Evolutionary conservation across 1,140 invertebrate species (phyloP).

Genomic region (Ceratina japonica): DNA sequence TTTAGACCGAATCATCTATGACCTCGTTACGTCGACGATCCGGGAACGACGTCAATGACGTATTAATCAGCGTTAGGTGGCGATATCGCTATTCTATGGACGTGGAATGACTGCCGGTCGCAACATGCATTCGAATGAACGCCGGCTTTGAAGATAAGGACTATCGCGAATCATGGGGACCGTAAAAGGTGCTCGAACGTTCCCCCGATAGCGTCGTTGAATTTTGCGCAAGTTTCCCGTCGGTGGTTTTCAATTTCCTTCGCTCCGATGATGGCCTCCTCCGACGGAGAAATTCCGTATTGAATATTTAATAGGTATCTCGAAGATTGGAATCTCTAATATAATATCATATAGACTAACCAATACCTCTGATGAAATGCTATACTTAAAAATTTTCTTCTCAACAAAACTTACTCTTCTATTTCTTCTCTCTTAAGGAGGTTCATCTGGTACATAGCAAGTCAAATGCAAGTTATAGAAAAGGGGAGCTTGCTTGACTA

Average conservation of each 20-base stretch:
- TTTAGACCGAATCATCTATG: slow-evolving; percentile 28
- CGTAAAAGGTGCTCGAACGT: slow-evolving; percentile 11
- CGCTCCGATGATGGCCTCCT: background rate
- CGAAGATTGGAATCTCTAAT: background rate
- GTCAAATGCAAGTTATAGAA: too few species aligned
- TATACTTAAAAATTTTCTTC: too few species aligned
- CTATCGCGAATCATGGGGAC: slow-evolving; percentile 12
- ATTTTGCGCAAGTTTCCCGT: background rate
- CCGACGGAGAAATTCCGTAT: background rate
- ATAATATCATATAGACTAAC: background rate
- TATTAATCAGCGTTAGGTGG: slow-evolving; percentile 43
- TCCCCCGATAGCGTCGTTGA: background rate
- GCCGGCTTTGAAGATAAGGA: slow-evolving; percentile 25
- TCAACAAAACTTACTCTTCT: too few species aligned
- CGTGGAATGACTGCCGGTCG: slow-evolving; percentile 17
- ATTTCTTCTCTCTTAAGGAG: too few species aligned
- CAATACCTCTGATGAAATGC: too few species aligned
- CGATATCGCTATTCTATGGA: slow-evolving; percentile 26
- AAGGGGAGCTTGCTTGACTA: too few species aligned
- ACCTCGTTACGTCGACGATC: slow-evolving; percentile 30
- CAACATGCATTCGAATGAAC: slow-evolving; percentile 17
- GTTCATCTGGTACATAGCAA: too few species aligned
- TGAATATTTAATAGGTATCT: background rate
- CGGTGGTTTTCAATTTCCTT: background rate
- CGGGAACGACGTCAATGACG: slow-evolving; percentile 21